These are phyloP conservation scores for Rugalucina vietnamica DNA, from an alignment of 2,888 invertebrate genomes.

Conservation along the genomic window DNA sequence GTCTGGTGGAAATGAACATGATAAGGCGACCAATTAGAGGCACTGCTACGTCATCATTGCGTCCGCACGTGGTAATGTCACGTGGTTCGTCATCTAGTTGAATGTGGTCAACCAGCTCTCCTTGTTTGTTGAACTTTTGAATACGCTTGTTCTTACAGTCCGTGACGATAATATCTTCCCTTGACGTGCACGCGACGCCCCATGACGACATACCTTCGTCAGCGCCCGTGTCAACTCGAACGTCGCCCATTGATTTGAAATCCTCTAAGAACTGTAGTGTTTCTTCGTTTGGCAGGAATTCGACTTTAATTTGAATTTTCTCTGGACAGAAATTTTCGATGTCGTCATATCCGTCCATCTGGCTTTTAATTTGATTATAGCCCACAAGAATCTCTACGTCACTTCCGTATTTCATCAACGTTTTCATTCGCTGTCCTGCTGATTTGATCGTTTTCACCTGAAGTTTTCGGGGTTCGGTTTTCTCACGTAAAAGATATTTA, in stretches of 20 bases:
- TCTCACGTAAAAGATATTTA: slow-evolving; percentile 49
- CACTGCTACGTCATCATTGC: slow-evolving; percentile 74
- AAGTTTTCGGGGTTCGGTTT: slow-evolving; percentile 63
- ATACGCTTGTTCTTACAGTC: slow-evolving; percentile 76
- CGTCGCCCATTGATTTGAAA: slow-evolving; percentile 57
- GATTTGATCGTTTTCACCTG: slow-evolving; percentile 67
- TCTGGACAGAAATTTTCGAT: slow-evolving; percentile 62
- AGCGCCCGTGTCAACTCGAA: slow-evolving; percentile 66
- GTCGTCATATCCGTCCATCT: slow-evolving; percentile 63
- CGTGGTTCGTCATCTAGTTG: slow-evolving; percentile 77
- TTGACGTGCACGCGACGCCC: slow-evolving; percentile 75
- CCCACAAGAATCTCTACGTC: slow-evolving; percentile 73
- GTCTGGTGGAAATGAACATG: slow-evolving; percentile 68
- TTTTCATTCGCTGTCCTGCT: slow-evolving; percentile 70
- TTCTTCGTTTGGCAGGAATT: slow-evolving; percentile 64
- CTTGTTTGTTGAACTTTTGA: slow-evolving; percentile 76
- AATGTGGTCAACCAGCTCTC: slow-evolving; percentile 76
- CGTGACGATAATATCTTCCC: slow-evolving; percentile 77
- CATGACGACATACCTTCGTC: slow-evolving; percentile 72
- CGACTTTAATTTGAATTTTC: slow-evolving; percentile 59
- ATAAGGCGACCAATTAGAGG: slow-evolving; percentile 73
- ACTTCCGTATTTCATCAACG: slow-evolving; percentile 74
- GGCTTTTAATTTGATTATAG: slow-evolving; percentile 64
- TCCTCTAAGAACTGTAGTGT: slow-evolving; percentile 67
- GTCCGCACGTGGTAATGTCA: slow-evolving; percentile 73